A percentile compares a stretch with the other conserved stretches of the same genome.
These are phyloP conservation scores for Hypotaenidia philippensis DNA, from an alignment of 2,797 vertebrate genomes.

Conservation along the genomic window DNA sequence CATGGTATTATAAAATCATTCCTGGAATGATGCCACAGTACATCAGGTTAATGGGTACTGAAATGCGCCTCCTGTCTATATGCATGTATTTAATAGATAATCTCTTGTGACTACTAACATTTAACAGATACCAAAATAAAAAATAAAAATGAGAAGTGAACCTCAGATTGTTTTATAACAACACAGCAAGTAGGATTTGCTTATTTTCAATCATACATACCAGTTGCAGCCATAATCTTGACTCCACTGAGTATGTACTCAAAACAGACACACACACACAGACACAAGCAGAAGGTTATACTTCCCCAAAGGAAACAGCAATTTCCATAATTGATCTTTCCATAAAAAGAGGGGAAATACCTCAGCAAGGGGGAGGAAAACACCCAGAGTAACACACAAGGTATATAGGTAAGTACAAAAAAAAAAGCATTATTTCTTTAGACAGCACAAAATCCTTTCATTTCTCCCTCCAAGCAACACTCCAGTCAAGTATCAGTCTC, in stretches of 20 bases:
- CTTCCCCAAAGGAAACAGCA: background rate
- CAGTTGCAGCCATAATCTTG: background rate
- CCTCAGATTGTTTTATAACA: background rate
- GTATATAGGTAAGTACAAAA: background rate
- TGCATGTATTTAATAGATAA: background rate
- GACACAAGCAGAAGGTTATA: background rate
- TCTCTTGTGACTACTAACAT: background rate
- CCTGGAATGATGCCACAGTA: background rate
- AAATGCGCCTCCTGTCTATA: background rate
- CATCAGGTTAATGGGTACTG: background rate
- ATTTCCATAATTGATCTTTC: background rate
- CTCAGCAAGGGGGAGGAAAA: background rate
- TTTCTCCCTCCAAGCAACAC: background rate
- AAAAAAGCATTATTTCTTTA: background rate
- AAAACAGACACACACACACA: background rate
- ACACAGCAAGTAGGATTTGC: background rate
- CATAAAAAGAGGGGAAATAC: background rate
- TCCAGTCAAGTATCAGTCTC: background rate
- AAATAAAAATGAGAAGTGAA: background rate
- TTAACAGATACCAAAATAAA: background rate
- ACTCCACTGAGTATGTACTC: background rate
- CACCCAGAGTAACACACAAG: too few species aligned
- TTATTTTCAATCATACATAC: conserved; percentile 12
- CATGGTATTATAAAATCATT: background rate
- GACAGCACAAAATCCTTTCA: background rate